Percentiles rank a stretch among this genome's conserved stretches.
These are phyloP conservation scores for Ceratina australensis DNA, from an alignment of 1,140 invertebrate species.

Conservation along the genomic window DNA sequence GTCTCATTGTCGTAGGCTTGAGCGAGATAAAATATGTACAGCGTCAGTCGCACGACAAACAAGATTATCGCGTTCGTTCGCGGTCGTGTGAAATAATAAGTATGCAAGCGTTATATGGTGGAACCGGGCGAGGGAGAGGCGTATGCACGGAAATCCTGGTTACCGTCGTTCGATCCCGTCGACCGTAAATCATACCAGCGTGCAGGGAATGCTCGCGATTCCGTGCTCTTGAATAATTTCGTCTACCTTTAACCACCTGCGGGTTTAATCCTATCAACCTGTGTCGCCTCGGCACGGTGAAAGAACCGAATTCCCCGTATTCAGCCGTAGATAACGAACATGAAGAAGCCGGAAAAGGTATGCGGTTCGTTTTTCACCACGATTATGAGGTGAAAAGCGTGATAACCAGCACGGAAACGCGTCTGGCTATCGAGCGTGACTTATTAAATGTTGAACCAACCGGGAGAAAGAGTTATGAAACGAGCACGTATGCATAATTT, in stretches of 20 bases:
- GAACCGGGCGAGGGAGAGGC: conserved; percentile 13
- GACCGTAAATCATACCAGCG: conserved; percentile 57
- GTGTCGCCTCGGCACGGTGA: conserved; percentile 30
- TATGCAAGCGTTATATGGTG: conserved; percentile 37
- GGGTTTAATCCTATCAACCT: conserved; percentile 58
- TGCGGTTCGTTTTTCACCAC: neutral
- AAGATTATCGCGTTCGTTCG: conserved; percentile 50
- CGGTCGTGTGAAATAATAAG: conserved; percentile 48
- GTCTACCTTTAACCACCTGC: conserved; percentile 57
- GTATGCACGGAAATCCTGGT: conserved; percentile 54
- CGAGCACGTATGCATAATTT: neutral
- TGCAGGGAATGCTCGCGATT: conserved; percentile 56
- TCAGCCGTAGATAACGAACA: conserved; percentile 30
- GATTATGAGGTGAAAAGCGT: neutral
- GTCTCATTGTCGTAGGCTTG: neutral
- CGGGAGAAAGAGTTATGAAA: neutral
- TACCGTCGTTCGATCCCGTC: conserved; percentile 52
- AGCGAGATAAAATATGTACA: conserved; percentile 6
- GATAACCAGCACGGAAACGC: neutral
- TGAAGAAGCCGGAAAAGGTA: neutral
- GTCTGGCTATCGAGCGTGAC: neutral
- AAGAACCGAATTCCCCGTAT: conserved; percentile 50
- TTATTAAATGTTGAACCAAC: neutral
- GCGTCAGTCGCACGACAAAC: conserved; percentile 31
- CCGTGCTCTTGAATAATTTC: conserved; percentile 62